phyloP scores from a whole-genome alignment of 2,113 vertebrate species.

The Lipophrys pholis region DNA sequence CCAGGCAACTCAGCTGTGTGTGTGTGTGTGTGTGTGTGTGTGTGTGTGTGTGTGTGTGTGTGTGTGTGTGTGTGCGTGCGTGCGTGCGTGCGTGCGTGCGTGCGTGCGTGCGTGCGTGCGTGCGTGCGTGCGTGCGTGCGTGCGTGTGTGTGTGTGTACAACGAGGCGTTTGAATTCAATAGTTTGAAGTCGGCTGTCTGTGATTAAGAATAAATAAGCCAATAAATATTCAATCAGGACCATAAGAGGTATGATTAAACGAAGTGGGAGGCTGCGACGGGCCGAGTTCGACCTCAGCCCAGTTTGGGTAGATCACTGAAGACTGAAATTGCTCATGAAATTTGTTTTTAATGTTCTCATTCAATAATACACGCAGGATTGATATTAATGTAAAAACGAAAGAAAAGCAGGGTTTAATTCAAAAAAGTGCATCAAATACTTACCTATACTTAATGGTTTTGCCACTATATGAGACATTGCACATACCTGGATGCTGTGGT shows the following conservation, averaged over 20 bases:
- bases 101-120: too few species aligned
- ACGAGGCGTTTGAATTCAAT: slow-evolving; percentile 22
- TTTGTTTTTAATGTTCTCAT: slow-evolving; percentile 59
- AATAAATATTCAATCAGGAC: slow-evolving; percentile 80
- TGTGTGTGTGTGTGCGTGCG: slow-evolving; percentile 14
- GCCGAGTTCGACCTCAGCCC: slow-evolving; percentile 15
- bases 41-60: slow-evolving; percentile 6
- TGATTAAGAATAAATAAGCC: slow-evolving; percentile 82
- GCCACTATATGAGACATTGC: too few species aligned
- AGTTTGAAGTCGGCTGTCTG: slow-evolving; percentile 56
- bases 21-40: slow-evolving; percentile 37
- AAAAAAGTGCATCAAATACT: slow-evolving; percentile 26
- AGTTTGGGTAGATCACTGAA: slow-evolving; percentile 9
- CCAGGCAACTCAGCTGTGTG: slow-evolving; percentile 63
- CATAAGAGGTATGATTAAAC: slow-evolving; percentile 70
- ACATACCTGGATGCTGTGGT: too few species aligned
- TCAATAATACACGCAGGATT: slow-evolving; percentile 38
- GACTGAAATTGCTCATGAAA: slow-evolving; percentile 44
- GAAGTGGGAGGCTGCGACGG: slow-evolving; percentile 20
- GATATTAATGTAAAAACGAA: slow-evolving; percentile 40
- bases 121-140: slow-evolving; percentile 19
- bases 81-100: slow-evolving; percentile 2
- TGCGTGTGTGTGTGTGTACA: background rate
- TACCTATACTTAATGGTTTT: slow-evolving; percentile 37
- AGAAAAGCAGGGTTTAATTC: slow-evolving; percentile 28